Evolutionary conservation across 2,113 vertebrate genomes (phyloP), one percentile per base, ranked within the genome.

Genomic region (Eira barbara): DNA sequence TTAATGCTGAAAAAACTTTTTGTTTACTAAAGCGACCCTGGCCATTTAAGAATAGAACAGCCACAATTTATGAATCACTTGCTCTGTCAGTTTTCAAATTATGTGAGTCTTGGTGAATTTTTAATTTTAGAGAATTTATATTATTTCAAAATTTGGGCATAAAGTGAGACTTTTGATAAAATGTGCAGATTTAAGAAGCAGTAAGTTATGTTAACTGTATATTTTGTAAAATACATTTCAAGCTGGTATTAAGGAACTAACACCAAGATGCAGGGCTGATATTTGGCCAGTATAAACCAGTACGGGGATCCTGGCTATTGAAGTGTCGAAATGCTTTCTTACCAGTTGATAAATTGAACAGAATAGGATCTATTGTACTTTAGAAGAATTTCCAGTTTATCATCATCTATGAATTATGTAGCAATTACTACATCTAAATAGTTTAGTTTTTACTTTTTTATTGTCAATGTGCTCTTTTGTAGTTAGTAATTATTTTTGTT

Each of bases 381-480:
- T 29, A 36, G 23, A 95, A 92, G 69, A 96, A 90, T 97, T 85
- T 71, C 23, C 57, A 92, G 29, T 96, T 96, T 67, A 67, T 74
- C 31, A 0, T 92, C 23, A 86, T 84, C 23, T 94, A 4, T 87
- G 52, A 96, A 45, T 96, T 96, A 71, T 59, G 9, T 93, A 47
- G 85, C 67, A 94, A 21, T 90, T 92, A 78, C 25, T 74, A 27
- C 18, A 78, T 80, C 59, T 90, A 91, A 92, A 47, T 91, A 95
- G 39, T 88, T 95, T 69, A 80, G n/a, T 49, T 97, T 97, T 93
- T 96, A 93, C n/a, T 61, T 90, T 90, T 93, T 96, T 94, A 85
- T 91, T 97, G 49, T 97, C 91, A 89, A 67, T 89, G 34, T 93
- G 27, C 49, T 98, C 39, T 95, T 95, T 95, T 73, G 5, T 96